Percentiles rank a stretch among this genome's conserved stretches.
Conservation (phyloP, 1,140 invertebrate species). For the Pseudomyrmex sp. region DNA sequence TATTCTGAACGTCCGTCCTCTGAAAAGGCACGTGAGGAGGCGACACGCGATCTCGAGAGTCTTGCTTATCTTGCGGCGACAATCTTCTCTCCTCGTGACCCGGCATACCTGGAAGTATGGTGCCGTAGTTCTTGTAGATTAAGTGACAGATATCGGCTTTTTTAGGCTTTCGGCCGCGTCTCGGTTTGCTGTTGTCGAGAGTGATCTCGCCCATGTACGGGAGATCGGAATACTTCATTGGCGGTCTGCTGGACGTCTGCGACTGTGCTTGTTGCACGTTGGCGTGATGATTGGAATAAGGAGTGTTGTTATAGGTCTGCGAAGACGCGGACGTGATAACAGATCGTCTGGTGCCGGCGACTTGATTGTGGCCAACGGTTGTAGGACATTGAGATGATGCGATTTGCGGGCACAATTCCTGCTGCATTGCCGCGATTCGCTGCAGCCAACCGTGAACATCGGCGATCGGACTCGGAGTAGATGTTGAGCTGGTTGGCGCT, state of each 20-base stretch:
- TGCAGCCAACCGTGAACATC: constrained; percentile 90
- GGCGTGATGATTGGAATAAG: constrained; percentile 61
- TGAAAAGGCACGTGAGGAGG: constrained; percentile 79
- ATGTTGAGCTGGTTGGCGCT: constrained; percentile 75
- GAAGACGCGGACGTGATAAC: constrained; percentile 78
- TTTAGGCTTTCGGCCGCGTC: constrained; percentile 94
- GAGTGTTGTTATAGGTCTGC: constrained; percentile 70
- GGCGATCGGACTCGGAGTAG: constrained; percentile 80
- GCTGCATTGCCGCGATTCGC: constrained; percentile 89
- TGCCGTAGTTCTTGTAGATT: constrained; percentile 96
- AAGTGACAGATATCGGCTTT: constrained; percentile 95
- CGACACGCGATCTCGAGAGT: constrained; percentile 60
- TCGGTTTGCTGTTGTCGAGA: constrained; percentile 92
- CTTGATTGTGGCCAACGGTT: constrained; percentile 23
- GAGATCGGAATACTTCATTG: constrained; percentile 92
- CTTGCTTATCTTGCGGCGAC: constrained; percentile 65
- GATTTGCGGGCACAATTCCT: constrained; percentile 82
- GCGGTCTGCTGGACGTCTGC: constrained; percentile 79
- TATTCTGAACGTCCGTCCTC: constrained; percentile 89
- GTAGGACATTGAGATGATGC: constrained; percentile 58
- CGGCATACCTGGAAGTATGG: constrained; percentile 91
- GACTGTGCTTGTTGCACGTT: constrained; percentile 70
- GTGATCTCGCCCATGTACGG: constrained; percentile 97
- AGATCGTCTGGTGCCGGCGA: constrained; percentile 69
- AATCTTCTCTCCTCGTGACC: constrained; percentile 83